phyloP scores from a whole-genome alignment of 2,797 vertebrate genomes.

The Okamejei kenojei region DNA sequence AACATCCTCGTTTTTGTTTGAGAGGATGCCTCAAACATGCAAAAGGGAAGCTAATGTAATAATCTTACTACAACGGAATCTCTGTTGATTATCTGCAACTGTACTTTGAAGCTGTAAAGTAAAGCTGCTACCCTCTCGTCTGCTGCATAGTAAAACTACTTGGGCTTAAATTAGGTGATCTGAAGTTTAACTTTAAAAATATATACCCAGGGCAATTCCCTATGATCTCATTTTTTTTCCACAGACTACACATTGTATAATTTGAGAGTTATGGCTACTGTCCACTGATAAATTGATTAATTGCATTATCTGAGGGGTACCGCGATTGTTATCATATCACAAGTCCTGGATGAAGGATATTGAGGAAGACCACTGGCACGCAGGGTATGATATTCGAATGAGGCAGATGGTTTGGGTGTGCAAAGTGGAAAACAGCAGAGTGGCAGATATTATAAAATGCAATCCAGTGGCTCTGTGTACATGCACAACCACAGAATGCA shows the following conservation, averaged over 20 bases:
- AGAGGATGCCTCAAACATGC: conserved; percentile 5
- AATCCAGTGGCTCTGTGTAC: background rate
- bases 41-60: background rate
- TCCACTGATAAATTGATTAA: background rate
- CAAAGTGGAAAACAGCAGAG: background rate
- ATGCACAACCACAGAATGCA: background rate
- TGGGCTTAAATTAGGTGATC: background rate
- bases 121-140: background rate
- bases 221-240: background rate
- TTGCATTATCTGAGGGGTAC: background rate
- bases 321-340: background rate
- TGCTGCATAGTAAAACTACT: background rate
- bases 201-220: background rate
- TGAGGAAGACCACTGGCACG: background rate
- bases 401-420: background rate
- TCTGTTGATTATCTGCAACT: background rate
- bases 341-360: background rate
- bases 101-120: background rate
- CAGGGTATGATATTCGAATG: background rate
- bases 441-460: background rate
- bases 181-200: background rate
- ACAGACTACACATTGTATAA: background rate
- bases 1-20: background rate
- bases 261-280: background rate
- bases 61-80: background rate